phyloP scores from a whole-genome alignment of 2,888 invertebrate species.

The Vanessa cardui region DNA sequence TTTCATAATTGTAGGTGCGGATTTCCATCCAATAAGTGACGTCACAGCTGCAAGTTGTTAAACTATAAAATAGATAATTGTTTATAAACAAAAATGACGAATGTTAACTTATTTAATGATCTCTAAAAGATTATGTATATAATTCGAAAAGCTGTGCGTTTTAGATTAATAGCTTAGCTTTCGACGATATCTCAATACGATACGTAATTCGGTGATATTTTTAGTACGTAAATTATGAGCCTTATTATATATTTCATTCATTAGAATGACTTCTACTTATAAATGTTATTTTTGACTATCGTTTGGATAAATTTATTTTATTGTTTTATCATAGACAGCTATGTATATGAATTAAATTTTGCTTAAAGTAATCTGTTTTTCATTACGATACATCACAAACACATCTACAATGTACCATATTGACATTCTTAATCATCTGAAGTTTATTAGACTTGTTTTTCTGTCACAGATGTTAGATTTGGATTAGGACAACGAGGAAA shows the following conservation, averaged over 20 bases:
- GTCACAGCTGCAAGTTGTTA: constrained; percentile 9
- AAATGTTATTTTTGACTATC: constrained; percentile 58
- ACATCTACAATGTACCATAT: not conserved
- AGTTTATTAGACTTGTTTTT: not conserved
- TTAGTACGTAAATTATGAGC: constrained; percentile 65
- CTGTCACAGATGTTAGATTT: constrained; percentile 35
- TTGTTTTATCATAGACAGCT: constrained; percentile 64
- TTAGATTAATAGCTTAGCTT: constrained; percentile 58
- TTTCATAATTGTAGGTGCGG: constrained; percentile 11
- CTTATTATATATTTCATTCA: constrained; percentile 58
- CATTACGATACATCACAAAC: not conserved
- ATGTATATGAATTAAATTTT: constrained; percentile 61
- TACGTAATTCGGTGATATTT: constrained; percentile 81
- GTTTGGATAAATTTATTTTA: constrained; percentile 66
- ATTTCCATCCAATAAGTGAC: constrained; percentile 11
- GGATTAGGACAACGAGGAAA: constrained; percentile 39
- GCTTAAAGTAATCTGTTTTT: constrained; percentile 48
- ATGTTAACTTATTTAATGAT: constrained; percentile 66
- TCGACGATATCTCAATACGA: constrained; percentile 72
- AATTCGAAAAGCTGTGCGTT: constrained; percentile 53
- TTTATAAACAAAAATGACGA: constrained; percentile 40
- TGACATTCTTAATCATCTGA: not conserved
- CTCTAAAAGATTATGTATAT: constrained; percentile 64
- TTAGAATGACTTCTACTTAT: constrained; percentile 55
- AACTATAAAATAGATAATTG: constrained; percentile 41